Base-by-base conservation (phyloP, 2,888 invertebrate genomes). In the Rutpela maculata region DNA sequence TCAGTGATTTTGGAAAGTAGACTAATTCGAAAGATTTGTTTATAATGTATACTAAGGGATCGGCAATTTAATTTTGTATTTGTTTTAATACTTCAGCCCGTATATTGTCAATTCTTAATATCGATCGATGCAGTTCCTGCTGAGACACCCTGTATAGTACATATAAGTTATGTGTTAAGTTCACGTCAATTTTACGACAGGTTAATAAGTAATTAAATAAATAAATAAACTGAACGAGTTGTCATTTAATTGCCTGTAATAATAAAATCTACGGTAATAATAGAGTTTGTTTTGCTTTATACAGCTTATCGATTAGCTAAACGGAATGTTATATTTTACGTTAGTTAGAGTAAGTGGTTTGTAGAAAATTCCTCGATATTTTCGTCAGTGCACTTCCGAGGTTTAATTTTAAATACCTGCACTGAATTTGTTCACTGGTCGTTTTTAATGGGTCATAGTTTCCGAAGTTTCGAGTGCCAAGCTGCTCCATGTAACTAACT, bases 381-480 rank as follows among this genome's bases (percentile, higher is more conserved):
- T 35, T 38, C 9, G 56, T 67, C 55, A 50, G 55, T n/a, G 19
- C 67, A n/a, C 26, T 31, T 59, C 10, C 11, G 19, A 59, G 19
- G 59, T 59, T 59, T 59, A 35, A 35, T 35, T 35, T 35, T 35
- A 59, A 59, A 59, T 59, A 59, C 19, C 19, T 59, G 59, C 59
- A 59, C 59, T 59, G 18, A 59, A 68, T 35, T 22, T 19, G 18
- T 18, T 18, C 31, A 31, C 18, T 35, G 31, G 65, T 22, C 22
- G 62, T 70, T 70, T 70, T 70, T 60, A 70, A 70, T 60, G 60
- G 60, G 70, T 43, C 60, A 60, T 70, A 60, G 70, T 70, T 70
- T 43, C 22, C 22, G 2, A 60, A 60, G 60, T 43, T 62, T 22
- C 57, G 57, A 65, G 31, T 31, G 57, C 57, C 70, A 43, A 38